Evolutionary conservation across 2,888 invertebrate genomes (phyloP).

Genomic region (Cephalotes varians): DNA sequence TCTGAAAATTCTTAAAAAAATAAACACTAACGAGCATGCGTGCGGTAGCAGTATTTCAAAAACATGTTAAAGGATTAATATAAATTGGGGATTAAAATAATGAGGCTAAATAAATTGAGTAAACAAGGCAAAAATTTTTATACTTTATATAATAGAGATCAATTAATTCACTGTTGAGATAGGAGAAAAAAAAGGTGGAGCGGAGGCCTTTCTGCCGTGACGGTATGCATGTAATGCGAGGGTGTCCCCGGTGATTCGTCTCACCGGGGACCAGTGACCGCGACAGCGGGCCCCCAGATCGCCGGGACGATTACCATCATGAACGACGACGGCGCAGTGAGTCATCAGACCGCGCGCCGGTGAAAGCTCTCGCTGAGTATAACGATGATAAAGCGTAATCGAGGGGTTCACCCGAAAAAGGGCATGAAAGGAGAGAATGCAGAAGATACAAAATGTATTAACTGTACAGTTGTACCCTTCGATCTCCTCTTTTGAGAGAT

Average conservation of each 20-base stretch:
- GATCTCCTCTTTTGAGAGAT: background rate
- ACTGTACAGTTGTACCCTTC: background rate
- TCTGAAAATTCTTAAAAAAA: background rate
- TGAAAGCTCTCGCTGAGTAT: slow-evolving; percentile 45
- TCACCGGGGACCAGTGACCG: slow-evolving; percentile 32
- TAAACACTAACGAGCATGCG: background rate
- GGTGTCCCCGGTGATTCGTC: slow-evolving; percentile 40
- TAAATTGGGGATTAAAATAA: background rate
- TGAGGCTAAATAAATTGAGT: background rate
- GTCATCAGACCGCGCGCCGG: slow-evolving; percentile 36
- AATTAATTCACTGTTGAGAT: slow-evolving; percentile 1
- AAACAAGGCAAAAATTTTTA: background rate
- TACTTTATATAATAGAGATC: background rate
- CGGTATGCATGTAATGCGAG: slow-evolving; percentile 24
- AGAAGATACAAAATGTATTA: background rate
- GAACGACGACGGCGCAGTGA: slow-evolving; percentile 52
- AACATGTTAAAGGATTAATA: no score
- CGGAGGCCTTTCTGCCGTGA: background rate
- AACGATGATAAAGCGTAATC: slow-evolving; percentile 49
- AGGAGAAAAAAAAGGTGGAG: background rate
- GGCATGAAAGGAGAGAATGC: slow-evolving; percentile 5
- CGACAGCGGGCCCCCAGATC: slow-evolving; percentile 36
- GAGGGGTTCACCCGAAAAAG: slow-evolving; percentile 41
- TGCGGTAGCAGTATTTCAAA: background rate
- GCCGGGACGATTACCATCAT: slow-evolving; percentile 47